Conservation (phyloP, 2,797 vertebrate genomes). For the Acanthurus lineatus region DNA sequence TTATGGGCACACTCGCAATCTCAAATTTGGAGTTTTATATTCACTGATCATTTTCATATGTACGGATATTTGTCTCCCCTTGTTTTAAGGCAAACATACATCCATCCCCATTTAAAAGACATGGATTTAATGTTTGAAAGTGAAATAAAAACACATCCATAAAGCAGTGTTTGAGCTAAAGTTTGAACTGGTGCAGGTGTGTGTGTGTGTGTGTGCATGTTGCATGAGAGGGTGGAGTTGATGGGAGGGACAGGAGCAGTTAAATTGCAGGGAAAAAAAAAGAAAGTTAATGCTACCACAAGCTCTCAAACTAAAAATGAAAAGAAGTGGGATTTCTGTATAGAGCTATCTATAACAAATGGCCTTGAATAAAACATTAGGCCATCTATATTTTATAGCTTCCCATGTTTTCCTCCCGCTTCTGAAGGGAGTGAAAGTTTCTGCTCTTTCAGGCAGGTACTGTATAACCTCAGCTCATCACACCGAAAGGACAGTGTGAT, state of each 20-base stretch:
- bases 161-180: conserved; percentile 7
- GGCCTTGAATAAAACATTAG: conserved; percentile 81
- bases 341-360: conserved; percentile 83
- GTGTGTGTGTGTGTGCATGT: neutral
- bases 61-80: neutral
- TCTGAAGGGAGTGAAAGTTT: conserved; percentile 66
- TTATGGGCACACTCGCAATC: conserved; percentile 48
- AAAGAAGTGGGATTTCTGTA: conserved; percentile 66
- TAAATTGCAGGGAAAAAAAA: conserved; percentile 35
- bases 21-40: conserved; percentile 34
- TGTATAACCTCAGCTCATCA: conserved; percentile 54
- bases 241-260: conserved; percentile 11
- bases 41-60: conserved; percentile 10
- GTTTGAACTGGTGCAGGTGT: neutral
- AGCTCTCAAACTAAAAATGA: conserved; percentile 64
- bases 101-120: conserved; percentile 9
- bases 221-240: neutral
- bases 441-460: conserved; percentile 68
- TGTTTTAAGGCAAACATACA: conserved; percentile 1
- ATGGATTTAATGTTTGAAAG: conserved; percentile 12
- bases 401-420: conserved; percentile 72
- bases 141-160: conserved; percentile 9
- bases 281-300: conserved; percentile 46
- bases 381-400: conserved; percentile 80
- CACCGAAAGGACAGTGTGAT: conserved; percentile 41